phyloP scores from a whole-genome alignment of 2,888 invertebrate genomes.

The Drosophila emarginata region DNA sequence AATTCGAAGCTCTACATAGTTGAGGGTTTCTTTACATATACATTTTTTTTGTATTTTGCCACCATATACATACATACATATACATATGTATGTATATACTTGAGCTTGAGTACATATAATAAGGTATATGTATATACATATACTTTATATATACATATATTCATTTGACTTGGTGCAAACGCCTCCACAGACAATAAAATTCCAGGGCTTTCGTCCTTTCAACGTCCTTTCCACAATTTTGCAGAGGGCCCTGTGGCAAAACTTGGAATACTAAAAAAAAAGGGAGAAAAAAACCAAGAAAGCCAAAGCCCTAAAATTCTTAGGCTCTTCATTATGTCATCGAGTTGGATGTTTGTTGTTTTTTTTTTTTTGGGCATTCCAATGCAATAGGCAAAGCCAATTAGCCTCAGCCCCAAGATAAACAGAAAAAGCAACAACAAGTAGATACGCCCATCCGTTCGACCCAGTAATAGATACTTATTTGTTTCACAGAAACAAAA shows the following conservation, averaged over 20 bases:
- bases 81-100: conserved; percentile 13
- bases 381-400: conserved; percentile 15
- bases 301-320: conserved; percentile 2
- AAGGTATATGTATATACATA: neutral
- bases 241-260: conserved; percentile 25
- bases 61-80: conserved; percentile 16
- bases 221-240: conserved; percentile 66
- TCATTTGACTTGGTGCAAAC: conserved; percentile 17
- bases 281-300: neutral
- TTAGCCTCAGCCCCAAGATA: conserved; percentile 29
- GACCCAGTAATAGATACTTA: conserved; percentile 50
- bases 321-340: conserved; percentile 21
- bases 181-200: conserved; percentile 33
- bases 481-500: conserved; percentile 28
- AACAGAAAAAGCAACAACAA: conserved; percentile 20
- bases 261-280: conserved; percentile 17
- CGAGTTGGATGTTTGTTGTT: neutral
- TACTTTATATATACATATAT: too few relatives aligned
- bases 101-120: neutral
- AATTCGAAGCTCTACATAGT: conserved; percentile 48
- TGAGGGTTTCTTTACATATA: neutral
- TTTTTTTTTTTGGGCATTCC: conserved; percentile 5
- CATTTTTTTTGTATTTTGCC: neutral
- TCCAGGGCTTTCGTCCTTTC: conserved; percentile 71
- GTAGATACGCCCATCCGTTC: conserved; percentile 54